Conservation (phyloP, 2,888 invertebrate species). For the Neoitamus cyanurus region DNA sequence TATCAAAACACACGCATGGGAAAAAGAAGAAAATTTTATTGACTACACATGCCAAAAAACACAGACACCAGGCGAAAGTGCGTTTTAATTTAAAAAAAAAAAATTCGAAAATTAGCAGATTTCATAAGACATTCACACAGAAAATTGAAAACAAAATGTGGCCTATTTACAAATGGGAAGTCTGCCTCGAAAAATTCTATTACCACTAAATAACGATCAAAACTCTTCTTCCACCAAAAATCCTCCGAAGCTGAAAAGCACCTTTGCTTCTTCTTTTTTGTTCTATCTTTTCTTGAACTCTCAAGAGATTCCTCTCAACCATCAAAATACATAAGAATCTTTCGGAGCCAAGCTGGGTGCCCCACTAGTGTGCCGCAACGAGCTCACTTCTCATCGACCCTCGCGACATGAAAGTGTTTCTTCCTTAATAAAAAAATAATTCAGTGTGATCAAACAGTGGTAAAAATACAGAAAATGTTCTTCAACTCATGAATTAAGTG, state of each 20-base stretch:
- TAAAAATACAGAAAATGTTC: conserved; percentile 9
- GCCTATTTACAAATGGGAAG: neutral
- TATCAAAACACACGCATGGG: neutral
- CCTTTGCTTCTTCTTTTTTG: neutral
- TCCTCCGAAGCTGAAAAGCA: neutral
- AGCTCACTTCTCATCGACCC: conserved; percentile 22
- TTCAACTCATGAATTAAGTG: conserved; percentile 12
- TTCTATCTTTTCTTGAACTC: neutral
- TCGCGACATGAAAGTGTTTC: conserved; percentile 37
- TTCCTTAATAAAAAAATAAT: neutral
- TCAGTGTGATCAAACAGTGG: conserved; percentile 12
- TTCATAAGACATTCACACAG: neutral
- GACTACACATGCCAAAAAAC: neutral
- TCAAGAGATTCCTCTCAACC: neutral
- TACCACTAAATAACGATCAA: neutral
- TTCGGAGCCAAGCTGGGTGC: neutral
- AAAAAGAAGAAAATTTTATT: neutral
- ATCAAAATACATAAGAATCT: neutral
- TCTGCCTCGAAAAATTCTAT: neutral
- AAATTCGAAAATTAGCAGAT: neutral
- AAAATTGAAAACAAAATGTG: neutral
- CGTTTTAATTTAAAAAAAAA: neutral
- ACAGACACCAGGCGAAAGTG: neutral
- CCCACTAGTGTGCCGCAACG: neutral
- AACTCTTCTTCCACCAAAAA: neutral